Conservation (phyloP, 2,888 invertebrate genomes). For the Podotricha telesiphe region DNA sequence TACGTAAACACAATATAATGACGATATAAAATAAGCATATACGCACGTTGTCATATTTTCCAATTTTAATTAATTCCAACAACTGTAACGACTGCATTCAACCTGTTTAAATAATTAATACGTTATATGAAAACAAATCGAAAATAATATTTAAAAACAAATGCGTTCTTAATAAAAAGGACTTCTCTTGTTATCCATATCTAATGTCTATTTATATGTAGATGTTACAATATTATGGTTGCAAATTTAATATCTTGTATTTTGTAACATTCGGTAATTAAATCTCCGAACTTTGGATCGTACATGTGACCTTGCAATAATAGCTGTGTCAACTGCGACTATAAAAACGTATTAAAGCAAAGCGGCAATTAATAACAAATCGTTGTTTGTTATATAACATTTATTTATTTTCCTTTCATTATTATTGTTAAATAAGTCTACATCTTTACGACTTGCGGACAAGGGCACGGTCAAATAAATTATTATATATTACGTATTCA, state of each 20-base stretch:
- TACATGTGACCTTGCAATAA: background rate
- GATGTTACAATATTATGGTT: background rate
- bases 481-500: background rate
- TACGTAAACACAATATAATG: too few relatives aligned
- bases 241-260: background rate
- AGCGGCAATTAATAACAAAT: slow-evolving; percentile 3
- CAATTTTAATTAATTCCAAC: too few relatives aligned
- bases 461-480: slow-evolving; percentile 23
- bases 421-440: background rate
- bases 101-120: too few relatives aligned
- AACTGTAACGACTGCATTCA: too few relatives aligned
- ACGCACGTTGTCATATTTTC: too few relatives aligned
- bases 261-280: slow-evolving; percentile 5
- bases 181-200: too few relatives aligned
- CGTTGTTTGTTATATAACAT: slow-evolving; percentile 11
- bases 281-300: background rate
- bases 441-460: slow-evolving; percentile 19
- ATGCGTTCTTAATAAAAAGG: too few relatives aligned
- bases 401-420: slow-evolving; percentile 15
- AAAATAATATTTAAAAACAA: too few relatives aligned
- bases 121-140: too few relatives aligned
- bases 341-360: background rate
- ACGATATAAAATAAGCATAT: too few relatives aligned
- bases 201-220: too few relatives aligned
- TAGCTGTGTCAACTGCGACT: background rate